Conservation (phyloP, 30 jellyfish, hydroid and myxozoan species). For the Turritopsis rubra region DNA sequence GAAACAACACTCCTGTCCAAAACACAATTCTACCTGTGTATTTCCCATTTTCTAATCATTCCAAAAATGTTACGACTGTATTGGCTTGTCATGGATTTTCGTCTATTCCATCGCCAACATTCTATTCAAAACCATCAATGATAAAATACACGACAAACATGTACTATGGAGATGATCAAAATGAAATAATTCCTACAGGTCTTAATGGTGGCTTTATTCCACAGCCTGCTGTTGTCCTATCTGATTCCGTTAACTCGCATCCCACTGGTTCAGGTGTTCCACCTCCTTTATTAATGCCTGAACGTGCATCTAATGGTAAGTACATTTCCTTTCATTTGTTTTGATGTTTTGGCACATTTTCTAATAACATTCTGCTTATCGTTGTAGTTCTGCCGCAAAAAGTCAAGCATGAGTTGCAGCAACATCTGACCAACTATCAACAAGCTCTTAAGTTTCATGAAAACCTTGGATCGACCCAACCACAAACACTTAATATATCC, state of each 20-base stretch:
- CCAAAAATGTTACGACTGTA: neutral
- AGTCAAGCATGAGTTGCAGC: neutral
- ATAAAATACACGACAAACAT: neutral
- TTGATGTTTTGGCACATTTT: neutral
- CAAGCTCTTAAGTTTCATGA: neutral
- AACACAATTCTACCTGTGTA: neutral
- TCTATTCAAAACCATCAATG: neutral
- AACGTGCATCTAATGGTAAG: neutral
- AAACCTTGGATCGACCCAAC: neutral
- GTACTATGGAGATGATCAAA: neutral
- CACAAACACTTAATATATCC: conserved; percentile 7
- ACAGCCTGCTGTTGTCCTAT: neutral
- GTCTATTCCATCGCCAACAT: neutral
- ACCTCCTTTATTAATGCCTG: neutral
- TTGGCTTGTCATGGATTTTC: neutral
- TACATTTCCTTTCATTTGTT: neutral
- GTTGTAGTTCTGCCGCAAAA: neutral
- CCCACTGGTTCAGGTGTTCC: neutral
- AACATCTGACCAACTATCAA: neutral
- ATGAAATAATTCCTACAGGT: neutral
- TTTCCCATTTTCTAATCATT: neutral
- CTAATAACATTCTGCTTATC: neutral
- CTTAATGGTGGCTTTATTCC: neutral
- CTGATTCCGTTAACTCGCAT: neutral
- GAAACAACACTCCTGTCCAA: neutral